A percentile compares a stretch with the other conserved stretches of the same genome.
Evolutionary conservation across 2,113 vertebrate species (phyloP).

Genomic region (Chloropsis hardwickii): DNA sequence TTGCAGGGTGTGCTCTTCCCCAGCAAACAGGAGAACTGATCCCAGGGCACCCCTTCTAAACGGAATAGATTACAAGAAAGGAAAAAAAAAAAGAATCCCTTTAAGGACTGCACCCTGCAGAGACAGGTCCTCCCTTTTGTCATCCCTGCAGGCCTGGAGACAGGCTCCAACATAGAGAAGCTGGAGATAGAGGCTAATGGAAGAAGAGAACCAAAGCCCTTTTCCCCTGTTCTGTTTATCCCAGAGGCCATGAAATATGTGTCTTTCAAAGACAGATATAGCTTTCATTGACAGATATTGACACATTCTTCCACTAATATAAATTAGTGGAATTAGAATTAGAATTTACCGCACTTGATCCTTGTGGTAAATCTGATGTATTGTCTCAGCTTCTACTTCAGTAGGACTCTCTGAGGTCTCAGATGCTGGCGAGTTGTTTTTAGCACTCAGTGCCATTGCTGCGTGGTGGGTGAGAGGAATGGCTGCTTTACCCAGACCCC

Average conservation of each 20-base stretch:
- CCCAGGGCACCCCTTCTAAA: background rate
- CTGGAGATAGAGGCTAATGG: background rate
- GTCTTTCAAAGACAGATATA: background rate
- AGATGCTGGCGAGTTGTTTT: background rate
- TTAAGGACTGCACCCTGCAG: background rate
- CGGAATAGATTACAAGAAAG: background rate
- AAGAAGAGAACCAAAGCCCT: background rate
- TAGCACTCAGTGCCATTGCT: background rate
- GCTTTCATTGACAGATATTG: background rate
- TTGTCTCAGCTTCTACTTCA: background rate
- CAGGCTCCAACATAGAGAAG: background rate
- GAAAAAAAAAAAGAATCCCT: background rate
- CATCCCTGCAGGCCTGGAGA: background rate
- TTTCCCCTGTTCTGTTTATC: background rate
- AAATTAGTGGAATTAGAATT: too few relatives aligned
- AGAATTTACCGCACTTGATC: background rate
- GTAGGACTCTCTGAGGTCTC: background rate
- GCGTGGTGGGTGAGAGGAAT: background rate
- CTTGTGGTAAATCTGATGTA: background rate
- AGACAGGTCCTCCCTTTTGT: background rate
- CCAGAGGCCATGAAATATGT: background rate
- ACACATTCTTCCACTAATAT: background rate
- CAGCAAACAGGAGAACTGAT: background rate
- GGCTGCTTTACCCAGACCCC: background rate
- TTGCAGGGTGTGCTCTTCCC: background rate